Base-by-base conservation (phyloP, 2,888 invertebrate species). In the Eristalis tenax region DNA sequence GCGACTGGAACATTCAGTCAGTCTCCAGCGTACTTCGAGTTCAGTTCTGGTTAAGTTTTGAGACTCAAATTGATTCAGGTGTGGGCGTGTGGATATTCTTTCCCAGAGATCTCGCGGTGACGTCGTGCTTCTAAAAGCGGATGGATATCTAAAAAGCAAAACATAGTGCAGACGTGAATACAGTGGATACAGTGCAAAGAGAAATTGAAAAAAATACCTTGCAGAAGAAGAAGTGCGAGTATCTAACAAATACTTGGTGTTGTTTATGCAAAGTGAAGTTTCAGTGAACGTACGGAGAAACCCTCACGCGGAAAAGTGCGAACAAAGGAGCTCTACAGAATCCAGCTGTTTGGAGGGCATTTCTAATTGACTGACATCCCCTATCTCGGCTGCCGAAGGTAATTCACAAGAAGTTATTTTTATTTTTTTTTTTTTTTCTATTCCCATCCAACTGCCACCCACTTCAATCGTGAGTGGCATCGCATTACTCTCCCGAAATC, bases 1-100 rank as follows among this genome's bases (percentile, higher is more conserved):
- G 74, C 40, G 50, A 71, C 35, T 83, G 40, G 18, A 69, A 79
- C 76, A 66, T 86, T 87, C 76, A 87, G 87, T 87, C 71, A 83
- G 83, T 87, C 76, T 83, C 83, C 87, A 87, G 83, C 87, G 79
- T 87, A 87, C 83, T 65, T 83, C 79, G 83, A 87, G 87, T 87
- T 83, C 87, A 87, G 87, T 87, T 83, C 79, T 87, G 73, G 68
- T 74, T 23, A 56, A 57, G 65, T 70, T 74, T 43, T 73, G 43
- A 66, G 40, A 68, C 50, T 4, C 1, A 56, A 15, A 40, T 50
- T 50, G 40, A 73, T 77, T 61, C 56, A 50, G 35, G 26, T 59
- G 76, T 38, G 59, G 74, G 70, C 66, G 69, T 66, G 61, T 64
- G 50, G 26, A 35, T 43, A 43, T 77, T 61, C 63, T 56, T 35